Base-by-base conservation (phyloP, 1,140 invertebrate genomes). In the Pemphigus obesinymphae region DNA sequence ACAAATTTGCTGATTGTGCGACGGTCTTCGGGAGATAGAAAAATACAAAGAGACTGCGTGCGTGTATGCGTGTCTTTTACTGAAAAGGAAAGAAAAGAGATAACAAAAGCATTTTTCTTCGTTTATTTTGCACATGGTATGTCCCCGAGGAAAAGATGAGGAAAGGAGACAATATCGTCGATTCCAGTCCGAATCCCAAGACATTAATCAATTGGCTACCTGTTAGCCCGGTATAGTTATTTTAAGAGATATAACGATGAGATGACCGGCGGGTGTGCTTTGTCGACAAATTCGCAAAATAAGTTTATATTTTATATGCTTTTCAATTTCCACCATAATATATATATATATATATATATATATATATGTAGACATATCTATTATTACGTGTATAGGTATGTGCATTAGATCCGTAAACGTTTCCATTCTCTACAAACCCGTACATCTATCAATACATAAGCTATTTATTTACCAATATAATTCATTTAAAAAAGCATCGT, bases 131-230 rank as follows among this genome's bases (percentile, higher is more conserved):
- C 40, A 29, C 68, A 23, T 29, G 68, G 40, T 70, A 45, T 70
- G 37, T 45, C 37, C 40, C 68, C 45, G 15, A 70, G n/a, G 23
- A 70, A 70, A 70, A 40, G 11, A 8, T 11, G 1, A 11, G 43
- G n/a, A 26, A 68, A 45, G 37, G 29, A 45, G n/a, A 45, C 40
- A 70, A 70, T 70, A 45, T 70, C 48, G 20, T 37, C 45, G 72
- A 53, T 75, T 53, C 48, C 72, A 53, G 31, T 17, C 31, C 48
- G 11, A 75, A 75, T 55, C 72, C 48, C 48, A 29, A 53, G 72
- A 75, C 48, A 75, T 75, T 75, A 53, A 75, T 75, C 48, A 75
- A 75, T 75, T 29, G 72, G 13, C 72, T 53, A 75, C 72, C 72
- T 75, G 72, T 75, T 75, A 53, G 45, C 26, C 17, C 72, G 50